Base-by-base conservation (phyloP, 92 coral and sea anemone species). In the Porites divaricata region DNA sequence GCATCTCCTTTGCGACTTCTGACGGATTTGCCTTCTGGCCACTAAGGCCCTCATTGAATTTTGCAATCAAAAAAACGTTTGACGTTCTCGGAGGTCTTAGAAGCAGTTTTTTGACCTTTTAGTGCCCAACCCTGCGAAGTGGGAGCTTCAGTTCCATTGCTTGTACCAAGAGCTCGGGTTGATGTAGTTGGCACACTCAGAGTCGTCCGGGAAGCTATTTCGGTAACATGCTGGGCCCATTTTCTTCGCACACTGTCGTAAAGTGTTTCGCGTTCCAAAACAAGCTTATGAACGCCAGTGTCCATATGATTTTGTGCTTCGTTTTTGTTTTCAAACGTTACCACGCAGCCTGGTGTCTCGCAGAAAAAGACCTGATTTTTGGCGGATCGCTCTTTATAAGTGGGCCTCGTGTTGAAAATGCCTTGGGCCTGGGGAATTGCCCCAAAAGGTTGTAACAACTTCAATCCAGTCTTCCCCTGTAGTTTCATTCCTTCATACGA, bases 181-280 rank as follows among this genome's bases (percentile, higher is more conserved):
- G 72, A 64, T 25, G 9, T 63, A 49, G 83, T 16, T 10, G 70
- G 59, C 15, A 41, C 80, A 63, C 59, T 76, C 5, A 28, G 35
- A 28, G 35, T 28, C 35, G 24, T 22, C 23, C 73, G 22, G 9
- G 70, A 26, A 50, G 45, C 75, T 75, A 87, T 50, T 26, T 67
- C 92, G 70, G 89, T 78, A 21, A 89, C 89, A 21, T 49, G 63
- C 22, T 72, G 81, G 51, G 83, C 89, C 92, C 79, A 89, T 52
- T 78, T 89, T 48, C 70, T 89, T 64, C 86, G 8, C 13, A 89
- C 56, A 9, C 25, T 45, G 65, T 85, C 89, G 35, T 85, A 89
- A 71, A 77, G 67, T 16, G 89, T 76, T 61, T 83, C 89, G 25
- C 62, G 75, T 50, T 89, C 89, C 63, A 85, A 56, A 67, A 66